These are phyloP conservation scores for Brachyptera putata DNA, from an alignment of 2,888 invertebrate genomes.

Conservation along the genomic window DNA sequence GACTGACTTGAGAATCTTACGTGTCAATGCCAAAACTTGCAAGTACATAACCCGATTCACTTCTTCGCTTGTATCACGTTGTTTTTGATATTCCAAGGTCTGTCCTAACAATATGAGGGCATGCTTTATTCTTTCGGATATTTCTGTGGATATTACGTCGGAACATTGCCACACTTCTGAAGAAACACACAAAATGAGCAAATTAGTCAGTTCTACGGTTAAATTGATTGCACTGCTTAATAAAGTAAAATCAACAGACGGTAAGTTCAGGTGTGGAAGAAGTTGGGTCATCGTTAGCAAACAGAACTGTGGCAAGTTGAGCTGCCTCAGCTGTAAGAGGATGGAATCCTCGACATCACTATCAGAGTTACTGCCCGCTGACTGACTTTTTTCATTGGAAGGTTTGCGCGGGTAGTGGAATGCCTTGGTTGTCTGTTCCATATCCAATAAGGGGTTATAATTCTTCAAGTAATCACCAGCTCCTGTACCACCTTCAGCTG, in stretches of 20 bases:
- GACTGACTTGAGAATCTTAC: conserved; percentile 43
- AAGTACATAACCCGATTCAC: conserved; percentile 45
- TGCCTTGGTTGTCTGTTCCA: background rate
- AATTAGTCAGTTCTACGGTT: conserved; percentile 5
- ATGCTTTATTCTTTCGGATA: conserved; percentile 53
- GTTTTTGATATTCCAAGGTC: conserved; percentile 42
- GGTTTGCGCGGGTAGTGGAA: background rate
- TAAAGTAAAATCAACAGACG: conserved; percentile 23
- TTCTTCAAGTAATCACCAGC: conserved; percentile 11
- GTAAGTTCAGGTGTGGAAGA: conserved; percentile 38
- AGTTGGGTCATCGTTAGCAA: conserved; percentile 44
- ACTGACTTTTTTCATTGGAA: background rate
- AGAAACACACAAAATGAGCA: conserved; percentile 50
- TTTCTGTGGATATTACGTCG: conserved; percentile 47
- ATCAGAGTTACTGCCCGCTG: background rate
- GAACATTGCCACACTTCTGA: conserved; percentile 54
- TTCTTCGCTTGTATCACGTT: background rate
- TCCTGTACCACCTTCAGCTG: background rate
- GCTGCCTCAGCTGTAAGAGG: conserved; percentile 45
- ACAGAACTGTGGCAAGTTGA: conserved; percentile 48
- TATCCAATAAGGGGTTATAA: background rate
- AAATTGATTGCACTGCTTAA: conserved; percentile 7
- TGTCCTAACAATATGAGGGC: conserved; percentile 57
- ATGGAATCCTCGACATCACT: conserved; percentile 40
- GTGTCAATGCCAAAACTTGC: conserved; percentile 45